phyloP scores from a whole-genome alignment of 2,888 invertebrate species.

The Drosophila phalerata region DNA sequence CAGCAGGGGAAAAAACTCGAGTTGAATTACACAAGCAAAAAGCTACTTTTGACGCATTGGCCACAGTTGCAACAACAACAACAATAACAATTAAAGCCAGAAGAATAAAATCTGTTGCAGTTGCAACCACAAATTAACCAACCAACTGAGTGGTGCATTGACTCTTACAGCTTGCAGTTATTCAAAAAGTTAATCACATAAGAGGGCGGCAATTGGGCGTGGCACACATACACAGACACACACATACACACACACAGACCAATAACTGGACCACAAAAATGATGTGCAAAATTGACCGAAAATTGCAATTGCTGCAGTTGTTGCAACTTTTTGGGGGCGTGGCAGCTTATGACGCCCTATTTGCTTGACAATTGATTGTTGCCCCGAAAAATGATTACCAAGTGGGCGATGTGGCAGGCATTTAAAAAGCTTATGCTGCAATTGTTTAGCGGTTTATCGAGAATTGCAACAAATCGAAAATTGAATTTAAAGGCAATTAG shows the following conservation, averaged over 20 bases:
- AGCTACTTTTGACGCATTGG: conserved; percentile 57
- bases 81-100: conserved; percentile 20
- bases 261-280: conserved; percentile 68
- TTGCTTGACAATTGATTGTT: conserved; percentile 59
- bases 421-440: conserved; percentile 68
- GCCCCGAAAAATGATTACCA: conserved; percentile 8
- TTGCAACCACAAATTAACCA: conserved; percentile 56
- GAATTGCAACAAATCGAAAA: conserved; percentile 23
- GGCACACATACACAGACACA: conserved; percentile 14
- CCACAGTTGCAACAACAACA: conserved; percentile 32
- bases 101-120: conserved; percentile 23
- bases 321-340: conserved; percentile 4
- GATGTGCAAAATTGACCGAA: conserved; percentile 73
- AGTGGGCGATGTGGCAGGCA: conserved; percentile 34
- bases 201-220: conserved; percentile 40
- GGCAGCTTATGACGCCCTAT: conserved; percentile 44
- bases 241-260: not conserved
- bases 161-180: conserved; percentile 37
- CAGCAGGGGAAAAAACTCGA: conserved; percentile 7
- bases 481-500: conserved; percentile 25
- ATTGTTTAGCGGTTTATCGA: conserved; percentile 71
- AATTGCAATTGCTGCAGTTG: conserved; percentile 66
- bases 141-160: conserved; percentile 29
- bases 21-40: conserved; percentile 23
- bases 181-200: conserved; percentile 69